Conservation (phyloP, 2,797 vertebrate species). For the Orestias chungarensis region DNA sequence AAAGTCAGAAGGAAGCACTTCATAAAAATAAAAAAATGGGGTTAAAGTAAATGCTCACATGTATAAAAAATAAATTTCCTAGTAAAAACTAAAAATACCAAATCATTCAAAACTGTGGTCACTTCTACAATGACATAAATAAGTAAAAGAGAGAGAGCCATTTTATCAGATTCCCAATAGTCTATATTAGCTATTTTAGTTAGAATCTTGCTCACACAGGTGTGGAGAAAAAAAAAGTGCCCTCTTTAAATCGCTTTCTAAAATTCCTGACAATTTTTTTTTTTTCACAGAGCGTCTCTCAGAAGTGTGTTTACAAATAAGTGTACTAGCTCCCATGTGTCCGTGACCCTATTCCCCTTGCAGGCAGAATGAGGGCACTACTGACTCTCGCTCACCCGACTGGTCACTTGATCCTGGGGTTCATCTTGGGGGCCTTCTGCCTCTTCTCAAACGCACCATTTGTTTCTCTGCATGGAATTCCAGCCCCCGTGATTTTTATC, state of each 20-base stretch:
- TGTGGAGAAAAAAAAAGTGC: constrained; percentile 55
- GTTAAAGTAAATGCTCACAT: neutral
- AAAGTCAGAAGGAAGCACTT: neutral
- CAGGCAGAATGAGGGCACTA: constrained; percentile 49
- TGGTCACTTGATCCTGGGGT: constrained; percentile 68
- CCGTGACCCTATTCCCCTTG: constrained; percentile 66
- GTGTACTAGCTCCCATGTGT: constrained; percentile 62
- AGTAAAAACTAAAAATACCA: neutral
- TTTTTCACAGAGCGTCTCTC: constrained; percentile 48
- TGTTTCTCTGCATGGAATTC: constrained; percentile 75
- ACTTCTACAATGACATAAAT: neutral
- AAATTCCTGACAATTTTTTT: constrained; percentile 37
- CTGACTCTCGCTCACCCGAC: constrained; percentile 73
- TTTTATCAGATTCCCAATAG: constrained; percentile 37
- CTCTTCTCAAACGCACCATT: constrained; percentile 67
- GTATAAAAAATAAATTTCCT: neutral
- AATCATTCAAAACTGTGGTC: neutral
- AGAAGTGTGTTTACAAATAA: constrained; percentile 37
- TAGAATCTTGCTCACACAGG: constrained; percentile 71
- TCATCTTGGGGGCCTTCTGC: constrained; percentile 60
- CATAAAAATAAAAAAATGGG: neutral
- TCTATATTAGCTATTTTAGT: constrained; percentile 70
- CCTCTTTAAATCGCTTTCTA: constrained; percentile 54
- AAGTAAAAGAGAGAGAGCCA: constrained; percentile 15
- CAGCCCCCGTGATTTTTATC: constrained; percentile 75